A percentile compares a stretch with the other conserved stretches of the same genome.
Conservation (phyloP, 2,797 vertebrate genomes). For the Heteromormyrus szaboi region DNA sequence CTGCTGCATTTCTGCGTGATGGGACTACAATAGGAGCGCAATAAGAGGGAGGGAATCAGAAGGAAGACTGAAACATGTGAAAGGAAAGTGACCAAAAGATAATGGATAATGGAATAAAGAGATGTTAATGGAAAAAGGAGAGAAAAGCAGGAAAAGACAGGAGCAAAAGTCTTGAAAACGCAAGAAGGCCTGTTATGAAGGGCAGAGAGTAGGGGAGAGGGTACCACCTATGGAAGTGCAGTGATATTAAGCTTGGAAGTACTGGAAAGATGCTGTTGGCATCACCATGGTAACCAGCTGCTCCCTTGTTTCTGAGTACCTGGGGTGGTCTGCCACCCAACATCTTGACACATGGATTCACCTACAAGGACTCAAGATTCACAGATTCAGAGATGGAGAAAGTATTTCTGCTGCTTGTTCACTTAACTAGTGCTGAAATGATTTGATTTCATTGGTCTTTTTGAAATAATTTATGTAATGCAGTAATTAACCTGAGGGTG, state of each 20-base stretch:
- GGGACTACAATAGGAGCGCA: slow-evolving; percentile 50
- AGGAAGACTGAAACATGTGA: slow-evolving; percentile 37
- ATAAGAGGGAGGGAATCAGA: slow-evolving; percentile 28
- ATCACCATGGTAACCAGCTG: slow-evolving; percentile 33
- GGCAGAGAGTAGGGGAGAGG: slow-evolving; percentile 46
- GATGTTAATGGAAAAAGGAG: slow-evolving; percentile 36
- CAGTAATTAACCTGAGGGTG: background rate
- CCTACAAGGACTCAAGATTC: background rate
- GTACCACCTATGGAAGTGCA: slow-evolving; percentile 34
- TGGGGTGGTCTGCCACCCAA: background rate
- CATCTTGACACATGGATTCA: background rate
- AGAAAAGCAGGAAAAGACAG: slow-evolving; percentile 35
- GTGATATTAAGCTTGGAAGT: slow-evolving; percentile 46
- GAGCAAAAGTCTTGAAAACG: background rate
- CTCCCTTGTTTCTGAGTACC: slow-evolving; percentile 17
- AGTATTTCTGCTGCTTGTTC: background rate
- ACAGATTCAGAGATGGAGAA: background rate
- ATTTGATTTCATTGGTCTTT: background rate
- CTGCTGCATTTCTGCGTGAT: slow-evolving; percentile 59
- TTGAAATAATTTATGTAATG: background rate
- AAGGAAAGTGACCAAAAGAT: slow-evolving; percentile 35
- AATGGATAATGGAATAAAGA: slow-evolving; percentile 17
- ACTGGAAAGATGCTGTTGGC: slow-evolving; percentile 34
- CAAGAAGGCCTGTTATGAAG: background rate
- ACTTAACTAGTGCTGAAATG: background rate